Base-by-base conservation (phyloP, 2,888 invertebrate species). In the Hydropsyche betteni region DNA sequence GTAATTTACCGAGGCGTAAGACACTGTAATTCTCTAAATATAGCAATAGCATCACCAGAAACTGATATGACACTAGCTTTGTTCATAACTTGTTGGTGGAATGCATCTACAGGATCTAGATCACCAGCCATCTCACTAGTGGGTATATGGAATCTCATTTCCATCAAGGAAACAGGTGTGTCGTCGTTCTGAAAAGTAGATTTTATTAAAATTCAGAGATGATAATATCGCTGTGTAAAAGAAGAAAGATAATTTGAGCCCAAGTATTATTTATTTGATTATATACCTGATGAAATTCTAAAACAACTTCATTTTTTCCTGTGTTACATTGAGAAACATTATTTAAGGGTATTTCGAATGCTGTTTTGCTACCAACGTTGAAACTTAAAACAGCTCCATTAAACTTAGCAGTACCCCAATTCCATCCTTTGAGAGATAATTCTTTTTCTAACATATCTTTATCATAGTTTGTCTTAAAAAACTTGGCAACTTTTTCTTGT, bases 51-150 rank as follows among this genome's bases (percentile, higher is more conserved):
- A 86, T 99, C 98, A 6, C 99, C 99, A 24, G 97, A 97, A 0
- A 98, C 97, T 75, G 96, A 98, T 80, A 98, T 97, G 80, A 99
- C 97, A 80, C 97, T 98, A 14, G 99, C 99, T 85, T 98, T 98
- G 81, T 93, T 93, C 93, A 98, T 94, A 44, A 99, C 98, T 84
- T 96, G 96, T 81, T 96, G 92, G 83, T 98, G 95, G 90, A 99
- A 99, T n/a, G 95, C 94, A 82, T 99, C 97, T 0, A 98, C 97
- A 0, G 97, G 94, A 84, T 98, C 98, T 82, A 92, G 89, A 81
- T 96, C 97, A 10, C 93, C 93, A 0, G 91, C 93, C 72, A 94
- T 87, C 83, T 98, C 97, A 78, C 90, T 93, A 0, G 97, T 92
- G 0, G 99, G 99, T 82, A 99, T 97, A 85, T 97, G 98, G 84